Conservation (phyloP, 2,113 vertebrate genomes). For the Tupaia tana region DNA sequence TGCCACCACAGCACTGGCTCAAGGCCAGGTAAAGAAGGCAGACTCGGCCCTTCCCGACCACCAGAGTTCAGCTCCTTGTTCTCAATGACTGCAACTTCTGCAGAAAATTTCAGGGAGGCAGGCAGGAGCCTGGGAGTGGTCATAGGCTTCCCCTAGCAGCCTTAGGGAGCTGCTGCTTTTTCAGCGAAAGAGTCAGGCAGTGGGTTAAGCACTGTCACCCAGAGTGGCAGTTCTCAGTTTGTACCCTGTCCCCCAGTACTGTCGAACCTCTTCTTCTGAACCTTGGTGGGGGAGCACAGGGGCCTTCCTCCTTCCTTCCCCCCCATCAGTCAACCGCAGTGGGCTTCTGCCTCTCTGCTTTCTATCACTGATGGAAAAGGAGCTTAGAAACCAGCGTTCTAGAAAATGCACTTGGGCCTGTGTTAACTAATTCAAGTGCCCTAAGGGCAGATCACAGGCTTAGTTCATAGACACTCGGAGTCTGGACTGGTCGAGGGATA, state of each 20-base stretch:
- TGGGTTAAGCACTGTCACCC: too few relatives aligned
- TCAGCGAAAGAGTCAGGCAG: rapidly evolving
- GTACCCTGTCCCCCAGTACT: background rate
- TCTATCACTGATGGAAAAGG: background rate
- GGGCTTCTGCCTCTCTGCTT: background rate
- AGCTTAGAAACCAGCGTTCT: background rate
- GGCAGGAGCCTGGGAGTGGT: background rate
- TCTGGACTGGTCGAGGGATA: background rate
- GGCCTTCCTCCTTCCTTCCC: background rate
- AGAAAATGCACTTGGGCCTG: background rate
- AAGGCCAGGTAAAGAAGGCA: too few relatives aligned
- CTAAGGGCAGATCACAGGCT: background rate
- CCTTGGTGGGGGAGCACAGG: rapidly evolving
- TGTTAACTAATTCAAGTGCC: background rate
- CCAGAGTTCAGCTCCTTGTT: background rate
- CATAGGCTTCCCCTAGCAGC: too few relatives aligned
- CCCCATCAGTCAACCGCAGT: rapidly evolving
- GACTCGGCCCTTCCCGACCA: rapidly evolving
- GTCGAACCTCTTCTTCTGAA: background rate
- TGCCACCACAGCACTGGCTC: background rate
- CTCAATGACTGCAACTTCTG: background rate
- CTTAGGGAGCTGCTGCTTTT: rapidly evolving
- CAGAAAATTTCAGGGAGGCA: background rate
- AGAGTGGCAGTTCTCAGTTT: background rate
- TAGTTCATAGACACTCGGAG: background rate